Evolutionary conservation across 2,113 vertebrate genomes (phyloP).

Genomic region (Tupaia chinensis): DNA sequence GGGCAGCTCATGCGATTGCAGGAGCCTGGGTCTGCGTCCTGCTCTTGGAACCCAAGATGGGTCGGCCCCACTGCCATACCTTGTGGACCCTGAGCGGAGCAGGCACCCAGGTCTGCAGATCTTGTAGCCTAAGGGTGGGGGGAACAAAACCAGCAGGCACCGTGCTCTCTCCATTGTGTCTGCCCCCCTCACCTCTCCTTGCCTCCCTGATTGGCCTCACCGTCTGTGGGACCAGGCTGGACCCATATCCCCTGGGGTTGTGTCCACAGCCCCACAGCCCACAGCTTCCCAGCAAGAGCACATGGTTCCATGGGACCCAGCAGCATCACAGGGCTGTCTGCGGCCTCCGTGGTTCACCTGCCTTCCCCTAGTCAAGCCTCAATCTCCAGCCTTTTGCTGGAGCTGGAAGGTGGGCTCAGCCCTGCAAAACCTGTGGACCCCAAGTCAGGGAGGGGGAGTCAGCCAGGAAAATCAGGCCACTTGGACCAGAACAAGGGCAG

Average conservation of each 20-base stretch:
- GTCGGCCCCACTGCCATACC: neutral
- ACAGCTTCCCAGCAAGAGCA: too few species aligned
- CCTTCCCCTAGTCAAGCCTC: neutral
- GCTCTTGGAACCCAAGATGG: neutral
- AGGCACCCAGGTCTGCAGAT: neutral
- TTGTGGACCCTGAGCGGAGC: fast-evolving
- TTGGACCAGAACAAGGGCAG: neutral
- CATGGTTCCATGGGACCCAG: too few species aligned
- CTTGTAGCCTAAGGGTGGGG: too few species aligned
- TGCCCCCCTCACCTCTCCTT: neutral
- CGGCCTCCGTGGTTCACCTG: too few species aligned
- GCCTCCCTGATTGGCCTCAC: neutral
- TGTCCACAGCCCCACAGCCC: neutral
- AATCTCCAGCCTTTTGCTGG: neutral
- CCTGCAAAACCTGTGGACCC: neutral
- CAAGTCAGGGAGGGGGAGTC: too few species aligned
- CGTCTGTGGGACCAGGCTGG: fast-evolving
- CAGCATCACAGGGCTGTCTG: too few species aligned
- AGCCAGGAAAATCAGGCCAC: neutral
- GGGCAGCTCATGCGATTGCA: fast-evolving
- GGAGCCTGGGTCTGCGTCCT: neutral
- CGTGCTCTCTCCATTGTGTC: fast-evolving
- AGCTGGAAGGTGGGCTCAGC: too few species aligned
- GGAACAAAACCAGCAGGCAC: fast-evolving
- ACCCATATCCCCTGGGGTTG: neutral